Conservation (phyloP, 2,888 invertebrate genomes). For the Pristionchus mayeri region DNA sequence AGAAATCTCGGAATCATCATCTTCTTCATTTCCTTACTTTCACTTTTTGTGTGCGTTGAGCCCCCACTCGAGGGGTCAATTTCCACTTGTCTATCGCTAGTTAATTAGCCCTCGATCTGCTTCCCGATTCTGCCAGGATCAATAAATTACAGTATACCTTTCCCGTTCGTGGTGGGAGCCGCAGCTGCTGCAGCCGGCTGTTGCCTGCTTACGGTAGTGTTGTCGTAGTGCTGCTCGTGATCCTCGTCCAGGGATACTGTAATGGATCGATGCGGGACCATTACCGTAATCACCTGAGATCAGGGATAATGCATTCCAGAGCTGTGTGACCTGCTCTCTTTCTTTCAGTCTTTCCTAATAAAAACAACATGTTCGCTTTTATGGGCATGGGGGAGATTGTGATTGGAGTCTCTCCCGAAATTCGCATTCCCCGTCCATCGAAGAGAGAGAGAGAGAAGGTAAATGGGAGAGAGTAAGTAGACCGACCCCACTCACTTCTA, state of each 20-base stretch:
- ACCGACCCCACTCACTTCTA: neutral
- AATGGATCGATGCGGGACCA: constrained; percentile 8
- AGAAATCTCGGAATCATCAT: constrained; percentile 2
- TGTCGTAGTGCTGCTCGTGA: neutral
- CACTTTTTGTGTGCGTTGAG: neutral
- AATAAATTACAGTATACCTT: constrained; percentile 11
- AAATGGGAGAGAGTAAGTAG: neutral
- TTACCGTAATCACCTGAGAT: constrained; percentile 25
- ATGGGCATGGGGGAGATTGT: constrained; percentile 27
- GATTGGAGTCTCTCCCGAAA: constrained; percentile 14
- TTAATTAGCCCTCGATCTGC: neutral
- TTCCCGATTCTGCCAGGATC: neutral
- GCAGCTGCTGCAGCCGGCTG: neutral
- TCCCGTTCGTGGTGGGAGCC: constrained; percentile 11
- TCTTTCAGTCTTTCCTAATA: constrained; percentile 26
- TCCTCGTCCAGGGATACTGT: constrained; percentile 44
- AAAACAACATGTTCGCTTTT: constrained; percentile 38
- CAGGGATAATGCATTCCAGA: neutral
- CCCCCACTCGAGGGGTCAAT: constrained; percentile 23
- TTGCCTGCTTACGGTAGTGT: neutral
- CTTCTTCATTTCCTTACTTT: neutral
- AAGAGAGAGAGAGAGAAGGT: neutral
- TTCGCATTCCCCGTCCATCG: neutral
- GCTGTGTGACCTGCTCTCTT: constrained; percentile 20
- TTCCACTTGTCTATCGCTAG: neutral